Percentiles rank a stretch among this genome's conserved stretches.
phyloP scores from a whole-genome alignment of 2,113 vertebrate genomes.

The Piaya cayana region DNA sequence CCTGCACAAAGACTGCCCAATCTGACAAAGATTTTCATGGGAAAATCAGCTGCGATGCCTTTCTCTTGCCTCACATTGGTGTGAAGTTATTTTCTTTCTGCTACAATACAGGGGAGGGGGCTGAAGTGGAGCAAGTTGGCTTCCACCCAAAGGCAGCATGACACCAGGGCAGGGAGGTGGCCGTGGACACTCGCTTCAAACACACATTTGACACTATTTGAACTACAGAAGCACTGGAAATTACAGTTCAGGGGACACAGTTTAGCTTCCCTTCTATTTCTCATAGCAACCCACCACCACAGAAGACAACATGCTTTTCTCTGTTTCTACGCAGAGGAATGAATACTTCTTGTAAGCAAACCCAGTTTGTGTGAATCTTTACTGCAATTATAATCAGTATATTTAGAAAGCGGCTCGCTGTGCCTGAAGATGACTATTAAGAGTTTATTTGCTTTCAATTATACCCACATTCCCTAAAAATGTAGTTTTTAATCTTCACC shows the following conservation, averaged over 20 bases:
- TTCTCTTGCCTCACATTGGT: neutral
- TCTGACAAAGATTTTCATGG: too few species aligned
- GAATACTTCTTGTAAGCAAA: slow-evolving; percentile 12
- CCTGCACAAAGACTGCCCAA: neutral
- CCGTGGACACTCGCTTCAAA: rapidly evolving
- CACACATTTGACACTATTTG: neutral
- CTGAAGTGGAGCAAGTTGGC: rapidly evolving
- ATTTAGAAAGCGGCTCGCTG: slow-evolving; percentile 8
- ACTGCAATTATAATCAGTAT: neutral
- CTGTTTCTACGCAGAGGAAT: neutral
- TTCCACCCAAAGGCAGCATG: neutral
- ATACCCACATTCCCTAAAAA: slow-evolving; percentile 42
- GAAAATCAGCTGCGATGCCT: neutral
- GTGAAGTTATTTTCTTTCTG: neutral
- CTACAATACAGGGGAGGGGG: neutral
- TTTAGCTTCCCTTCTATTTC: neutral
- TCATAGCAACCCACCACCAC: neutral
- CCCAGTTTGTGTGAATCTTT: slow-evolving; percentile 29
- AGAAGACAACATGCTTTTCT: neutral
- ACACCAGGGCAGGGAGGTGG: neutral
- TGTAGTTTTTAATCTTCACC: slow-evolving; percentile 36
- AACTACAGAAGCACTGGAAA: neutral
- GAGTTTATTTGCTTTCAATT: slow-evolving; percentile 56
- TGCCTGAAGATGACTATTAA: slow-evolving; percentile 10
- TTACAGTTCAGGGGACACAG: neutral